Evolutionary conservation across 2,888 invertebrate species (phyloP), one percentile per base, ranked within the genome.

Genomic region (Dyspetes luteomarginatus): DNA sequence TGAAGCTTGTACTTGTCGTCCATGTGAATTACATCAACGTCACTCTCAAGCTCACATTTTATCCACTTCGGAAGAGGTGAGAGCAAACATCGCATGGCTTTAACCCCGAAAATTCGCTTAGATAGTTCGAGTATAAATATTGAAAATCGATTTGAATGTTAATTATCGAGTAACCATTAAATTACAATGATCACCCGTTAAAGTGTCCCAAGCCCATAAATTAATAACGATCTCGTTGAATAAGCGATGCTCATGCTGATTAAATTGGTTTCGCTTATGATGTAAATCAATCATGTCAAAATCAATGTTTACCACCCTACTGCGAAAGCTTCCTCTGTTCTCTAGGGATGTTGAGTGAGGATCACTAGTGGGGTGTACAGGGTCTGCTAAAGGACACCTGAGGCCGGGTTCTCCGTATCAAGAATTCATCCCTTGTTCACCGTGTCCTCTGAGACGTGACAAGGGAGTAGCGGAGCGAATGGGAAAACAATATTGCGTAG

Each of bases 341-440:
- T 17, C 15, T 36, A 5, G 74, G 69, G 48, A 58, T 58, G 41
- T 72, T 28, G 17, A 56, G 15, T 26, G 19, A 28, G 22, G 55
- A 41, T 17, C 12, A 12, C 45, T 43, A 7, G 55, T 4, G 17
- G 3, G 7, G 4, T 19, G 19, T 15, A 28, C 26, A 36, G n/a
- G n/a, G n/a, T n/a, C 41, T 62, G 17, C 28, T 22, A 45, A 69
- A 48, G 3, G 60, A 52, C 36, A 52, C 68, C 58, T 41, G 5
- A 2, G 19, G 26, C 4, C 41, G 26, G 52, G 48, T 60, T 7
- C 4, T 65, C 12, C 58, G n/a, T 26, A 74, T 69, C 30, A 58
- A 71, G 65, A 69, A 74, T 74, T 71, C 81, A 74, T 17, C 65
- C 74, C 74, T 71, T 74, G 65, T 74, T 68, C 55, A 62, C 36